phyloP scores from a whole-genome alignment of 2,797 vertebrate genomes.

The Gymnopithys bicolor region DNA sequence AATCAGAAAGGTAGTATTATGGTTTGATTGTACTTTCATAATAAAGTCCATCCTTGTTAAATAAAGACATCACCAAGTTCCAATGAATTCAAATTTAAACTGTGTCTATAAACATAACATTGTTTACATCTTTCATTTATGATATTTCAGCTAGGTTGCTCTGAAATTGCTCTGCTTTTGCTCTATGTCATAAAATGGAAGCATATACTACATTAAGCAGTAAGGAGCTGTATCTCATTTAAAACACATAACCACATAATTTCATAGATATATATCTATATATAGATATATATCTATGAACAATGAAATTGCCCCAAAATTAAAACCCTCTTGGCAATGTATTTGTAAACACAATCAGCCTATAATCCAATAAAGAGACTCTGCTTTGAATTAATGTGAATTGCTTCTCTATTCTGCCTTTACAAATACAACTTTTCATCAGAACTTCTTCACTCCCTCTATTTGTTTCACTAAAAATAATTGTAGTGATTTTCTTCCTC shows the following conservation, averaged over 20 bases:
- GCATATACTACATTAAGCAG: conserved; percentile 77
- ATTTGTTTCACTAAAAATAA: conserved; percentile 70
- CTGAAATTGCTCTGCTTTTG: conserved; percentile 75
- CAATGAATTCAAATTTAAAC: conserved; percentile 70
- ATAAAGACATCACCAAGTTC: conserved; percentile 47
- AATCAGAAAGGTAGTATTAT: neutral
- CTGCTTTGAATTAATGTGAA: conserved; percentile 80
- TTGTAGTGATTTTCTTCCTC: conserved; percentile 49
- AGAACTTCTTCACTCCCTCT: conserved; percentile 60
- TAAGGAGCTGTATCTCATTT: conserved; percentile 80
- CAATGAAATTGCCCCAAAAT: conserved; percentile 86
- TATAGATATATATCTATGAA: conserved; percentile 82
- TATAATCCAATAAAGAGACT: conserved; percentile 82
- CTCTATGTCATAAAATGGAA: conserved; percentile 76
- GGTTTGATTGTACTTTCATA: conserved; percentile 28
- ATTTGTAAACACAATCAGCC: conserved; percentile 87
- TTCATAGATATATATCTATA: conserved; percentile 83
- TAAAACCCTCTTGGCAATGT: conserved; percentile 85
- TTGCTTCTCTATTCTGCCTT: conserved; percentile 66
- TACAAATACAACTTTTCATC: conserved; percentile 73
- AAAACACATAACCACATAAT: conserved; percentile 84
- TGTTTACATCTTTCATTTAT: conserved; percentile 80
- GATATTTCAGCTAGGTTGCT: conserved; percentile 77
- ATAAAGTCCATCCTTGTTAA: conserved; percentile 66
- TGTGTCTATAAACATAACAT: conserved; percentile 67